Percentiles rank a stretch among this genome's conserved stretches.
phyloP scores from a whole-genome alignment of 1,140 invertebrate genomes.

The Drosophila sp. region DNA sequence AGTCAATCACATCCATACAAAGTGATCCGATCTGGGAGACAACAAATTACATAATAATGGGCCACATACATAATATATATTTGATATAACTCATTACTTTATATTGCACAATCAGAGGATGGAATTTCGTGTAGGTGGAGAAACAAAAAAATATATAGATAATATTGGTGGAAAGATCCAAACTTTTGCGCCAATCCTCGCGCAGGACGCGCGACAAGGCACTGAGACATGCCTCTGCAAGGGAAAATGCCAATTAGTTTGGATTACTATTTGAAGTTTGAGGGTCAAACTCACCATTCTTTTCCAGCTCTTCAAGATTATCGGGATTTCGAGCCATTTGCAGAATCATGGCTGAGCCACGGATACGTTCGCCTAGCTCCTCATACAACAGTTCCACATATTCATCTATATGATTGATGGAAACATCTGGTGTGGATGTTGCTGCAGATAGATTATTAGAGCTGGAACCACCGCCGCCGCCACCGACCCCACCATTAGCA shows the following conservation, averaged over 20 bases:
- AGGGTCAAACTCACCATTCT: constrained; percentile 88
- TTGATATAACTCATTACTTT: constrained; percentile 84
- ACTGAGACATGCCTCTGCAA: constrained; percentile 95
- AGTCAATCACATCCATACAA: constrained; percentile 97
- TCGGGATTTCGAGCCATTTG: constrained; percentile 96
- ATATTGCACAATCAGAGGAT: constrained; percentile 94
- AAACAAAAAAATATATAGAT: constrained; percentile 99
- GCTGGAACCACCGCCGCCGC: constrained; percentile 22
- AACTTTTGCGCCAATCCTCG: constrained; percentile 98
- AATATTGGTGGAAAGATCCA: constrained; percentile 98
- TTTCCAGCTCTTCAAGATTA: constrained; percentile 95
- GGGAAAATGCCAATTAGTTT: not conserved
- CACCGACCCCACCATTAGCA: not conserved
- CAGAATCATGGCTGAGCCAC: constrained; percentile 95
- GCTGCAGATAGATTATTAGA: constrained; percentile 32
- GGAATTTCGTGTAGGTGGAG: constrained; percentile 98
- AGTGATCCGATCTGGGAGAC: constrained; percentile 92
- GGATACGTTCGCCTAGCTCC: constrained; percentile 95
- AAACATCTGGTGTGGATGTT: constrained; percentile 83
- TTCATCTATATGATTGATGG: constrained; percentile 93
- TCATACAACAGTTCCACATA: constrained; percentile 99
- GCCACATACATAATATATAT: no score
- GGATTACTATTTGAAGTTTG: no score
- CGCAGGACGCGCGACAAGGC: constrained; percentile 96
- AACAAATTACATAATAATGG: no score